Conservation (phyloP, 2,113 vertebrate genomes). For the Agapornis roseicollis region DNA sequence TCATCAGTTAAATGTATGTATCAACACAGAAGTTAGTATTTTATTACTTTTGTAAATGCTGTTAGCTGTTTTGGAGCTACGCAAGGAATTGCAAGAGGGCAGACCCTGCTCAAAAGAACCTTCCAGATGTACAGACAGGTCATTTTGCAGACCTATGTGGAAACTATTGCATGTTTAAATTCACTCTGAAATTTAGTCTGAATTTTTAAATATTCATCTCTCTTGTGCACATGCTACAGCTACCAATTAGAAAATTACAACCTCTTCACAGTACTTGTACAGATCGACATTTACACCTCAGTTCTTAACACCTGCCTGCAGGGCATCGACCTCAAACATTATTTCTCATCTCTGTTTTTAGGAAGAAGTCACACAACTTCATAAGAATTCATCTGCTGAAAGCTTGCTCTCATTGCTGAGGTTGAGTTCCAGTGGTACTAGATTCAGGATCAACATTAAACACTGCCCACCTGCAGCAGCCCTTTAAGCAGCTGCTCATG, state of each 20-base stretch:
- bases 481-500: background rate
- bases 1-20: background rate
- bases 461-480: background rate
- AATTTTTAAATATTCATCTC: background rate
- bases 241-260: background rate
- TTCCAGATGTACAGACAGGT: background rate
- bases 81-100: background rate
- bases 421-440: background rate
- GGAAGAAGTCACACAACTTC: background rate
- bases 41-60: background rate
- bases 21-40: background rate
- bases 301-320: background rate
- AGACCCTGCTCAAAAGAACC: background rate
- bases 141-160: background rate
- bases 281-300: background rate
- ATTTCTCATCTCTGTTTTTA: background rate
- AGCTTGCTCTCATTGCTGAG: background rate
- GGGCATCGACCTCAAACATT: background rate
- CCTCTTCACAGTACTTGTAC: accelerated
- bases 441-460: background rate
- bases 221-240: background rate
- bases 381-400: background rate
- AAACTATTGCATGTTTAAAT: background rate
- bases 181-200: background rate
- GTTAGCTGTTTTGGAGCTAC: background rate